Percentiles rank a stretch among this genome's conserved stretches.
phyloP scores from a whole-genome alignment of 2,797 vertebrate species.

The Danio kyathit region DNA sequence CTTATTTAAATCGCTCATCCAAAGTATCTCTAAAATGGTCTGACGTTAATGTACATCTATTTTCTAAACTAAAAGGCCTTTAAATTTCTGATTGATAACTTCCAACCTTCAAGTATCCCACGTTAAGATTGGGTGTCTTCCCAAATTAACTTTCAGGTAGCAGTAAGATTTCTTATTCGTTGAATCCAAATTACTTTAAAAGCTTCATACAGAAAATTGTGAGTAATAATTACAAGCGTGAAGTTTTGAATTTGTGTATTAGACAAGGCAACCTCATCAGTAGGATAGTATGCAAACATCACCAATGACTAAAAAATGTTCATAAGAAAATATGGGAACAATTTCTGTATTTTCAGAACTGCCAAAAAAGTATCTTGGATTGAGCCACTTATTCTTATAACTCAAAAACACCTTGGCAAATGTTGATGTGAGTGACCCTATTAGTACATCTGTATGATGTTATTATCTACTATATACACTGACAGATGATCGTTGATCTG shows the following conservation, averaged over 20 bases:
- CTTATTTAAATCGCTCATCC: too few relatives aligned
- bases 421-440: constrained; percentile 61
- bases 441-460: constrained; percentile 68
- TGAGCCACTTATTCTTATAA: background rate
- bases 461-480: constrained; percentile 73
- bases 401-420: constrained; percentile 42
- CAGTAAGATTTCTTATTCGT: background rate
- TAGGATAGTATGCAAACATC: background rate
- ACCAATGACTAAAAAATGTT: background rate
- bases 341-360: background rate
- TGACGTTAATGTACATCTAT: too few relatives aligned
- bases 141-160: background rate
- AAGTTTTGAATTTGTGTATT: background rate
- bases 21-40: too few relatives aligned
- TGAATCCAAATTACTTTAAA: background rate
- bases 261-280: background rate
- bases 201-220: background rate
- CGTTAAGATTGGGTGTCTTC: background rate
- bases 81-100: background rate
- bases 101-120: background rate
- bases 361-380: background rate
- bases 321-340: background rate
- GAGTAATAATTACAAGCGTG: background rate
- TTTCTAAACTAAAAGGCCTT: too few relatives aligned
- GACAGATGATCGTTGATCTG: constrained; percentile 23